Percentiles rank a stretch among this genome's conserved stretches.
These are phyloP conservation scores for Drosophila sp. DNA, from an alignment of 1,140 invertebrate genomes.

Conservation along the genomic window DNA sequence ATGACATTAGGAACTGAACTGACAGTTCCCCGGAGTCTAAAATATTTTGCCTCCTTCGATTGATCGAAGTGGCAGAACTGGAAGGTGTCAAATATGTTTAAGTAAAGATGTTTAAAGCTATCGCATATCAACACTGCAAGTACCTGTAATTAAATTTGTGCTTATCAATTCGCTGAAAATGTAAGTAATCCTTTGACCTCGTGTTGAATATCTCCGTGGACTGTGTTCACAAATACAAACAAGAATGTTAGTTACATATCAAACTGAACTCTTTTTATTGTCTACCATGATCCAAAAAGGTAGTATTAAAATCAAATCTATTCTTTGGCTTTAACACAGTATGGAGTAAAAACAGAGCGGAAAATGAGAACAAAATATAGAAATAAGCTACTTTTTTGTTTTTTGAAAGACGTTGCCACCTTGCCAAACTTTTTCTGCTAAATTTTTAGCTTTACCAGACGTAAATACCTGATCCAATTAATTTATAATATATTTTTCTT, in stretches of 20 bases:
- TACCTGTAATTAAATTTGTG: slow-evolving; percentile 28
- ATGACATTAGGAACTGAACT: slow-evolving; percentile 23
- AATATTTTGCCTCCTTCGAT: slow-evolving; percentile 16
- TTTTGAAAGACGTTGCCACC: too few species aligned
- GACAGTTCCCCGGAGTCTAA: slow-evolving; percentile 36
- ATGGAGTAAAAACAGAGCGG: neutral
- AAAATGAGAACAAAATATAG: too few species aligned
- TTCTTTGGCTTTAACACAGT: neutral
- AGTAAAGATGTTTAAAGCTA: neutral
- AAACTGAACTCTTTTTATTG: neutral
- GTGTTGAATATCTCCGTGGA: slow-evolving; percentile 12
- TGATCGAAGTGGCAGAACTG: slow-evolving; percentile 12
- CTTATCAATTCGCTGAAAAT: slow-evolving; percentile 16
- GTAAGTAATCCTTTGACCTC: slow-evolving; percentile 32
- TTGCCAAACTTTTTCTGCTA: too few species aligned
- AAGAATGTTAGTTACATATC: neutral
- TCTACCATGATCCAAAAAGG: slow-evolving; percentile 19
- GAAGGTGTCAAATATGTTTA: slow-evolving; percentile 2
- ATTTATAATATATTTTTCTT: too few species aligned
- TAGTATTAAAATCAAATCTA: neutral
- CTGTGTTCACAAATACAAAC: slow-evolving; percentile 2
- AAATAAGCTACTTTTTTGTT: too few species aligned
- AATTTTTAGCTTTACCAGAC: too few species aligned
- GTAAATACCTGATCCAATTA: too few species aligned
- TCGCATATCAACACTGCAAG: too few species aligned